Percentiles rank a stretch among this genome's conserved stretches.
Evolutionary conservation across 2,797 vertebrate species (phyloP).

Genomic region (Enteromius viviparus): DNA sequence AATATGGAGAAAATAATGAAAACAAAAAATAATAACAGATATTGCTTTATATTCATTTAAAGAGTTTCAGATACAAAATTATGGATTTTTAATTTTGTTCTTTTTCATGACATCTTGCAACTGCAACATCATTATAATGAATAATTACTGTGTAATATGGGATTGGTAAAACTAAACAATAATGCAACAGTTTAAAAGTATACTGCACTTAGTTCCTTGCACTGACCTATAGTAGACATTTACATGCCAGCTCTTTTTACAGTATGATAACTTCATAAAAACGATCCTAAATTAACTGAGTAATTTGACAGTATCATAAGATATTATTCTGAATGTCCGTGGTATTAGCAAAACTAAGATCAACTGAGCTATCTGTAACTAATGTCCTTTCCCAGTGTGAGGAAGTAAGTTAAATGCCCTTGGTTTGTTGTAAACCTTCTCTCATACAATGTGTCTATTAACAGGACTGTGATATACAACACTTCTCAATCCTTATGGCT

Average conservation of each 20-base stretch:
- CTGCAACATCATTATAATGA: background rate
- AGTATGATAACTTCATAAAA: background rate
- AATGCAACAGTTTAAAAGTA: background rate
- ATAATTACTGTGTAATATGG: background rate
- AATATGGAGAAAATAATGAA: background rate
- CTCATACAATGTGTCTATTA: background rate
- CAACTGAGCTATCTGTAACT: background rate
- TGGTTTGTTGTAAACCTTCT: slow-evolving; percentile 4
- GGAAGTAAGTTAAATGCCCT: background rate
- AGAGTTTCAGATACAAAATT: background rate
- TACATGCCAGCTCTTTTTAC: background rate
- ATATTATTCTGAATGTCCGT: background rate
- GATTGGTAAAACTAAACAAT: background rate
- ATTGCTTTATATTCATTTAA: background rate
- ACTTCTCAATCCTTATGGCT: background rate
- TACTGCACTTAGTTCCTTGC: background rate
- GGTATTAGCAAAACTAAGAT: background rate
- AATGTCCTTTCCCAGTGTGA: background rate
- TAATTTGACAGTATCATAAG: slow-evolving; percentile 5
- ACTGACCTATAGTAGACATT: background rate
- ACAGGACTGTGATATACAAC: background rate
- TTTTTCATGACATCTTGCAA: background rate
- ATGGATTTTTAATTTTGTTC: background rate
- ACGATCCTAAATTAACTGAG: background rate
- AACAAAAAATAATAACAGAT: background rate